Evolutionary conservation across 2,113 vertebrate species (phyloP).

Genomic region (Clarias gariepinus): DNA sequence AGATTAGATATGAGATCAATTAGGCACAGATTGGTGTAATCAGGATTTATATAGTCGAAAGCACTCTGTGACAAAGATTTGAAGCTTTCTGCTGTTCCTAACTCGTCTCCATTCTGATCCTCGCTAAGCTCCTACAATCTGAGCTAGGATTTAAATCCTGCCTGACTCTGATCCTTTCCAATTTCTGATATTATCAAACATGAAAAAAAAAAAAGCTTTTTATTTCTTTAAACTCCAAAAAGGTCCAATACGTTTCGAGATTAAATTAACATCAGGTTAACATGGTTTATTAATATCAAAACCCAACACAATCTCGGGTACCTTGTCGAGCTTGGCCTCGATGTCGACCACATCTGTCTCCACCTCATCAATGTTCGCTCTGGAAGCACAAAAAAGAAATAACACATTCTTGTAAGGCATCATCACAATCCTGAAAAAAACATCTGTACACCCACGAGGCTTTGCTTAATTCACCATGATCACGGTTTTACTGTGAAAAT

Average conservation of each 20-base stretch:
- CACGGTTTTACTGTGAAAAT: not conserved
- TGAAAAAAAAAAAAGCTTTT: not conserved
- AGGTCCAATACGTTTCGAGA: not conserved
- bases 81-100: constrained; percentile 1
- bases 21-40: not conserved
- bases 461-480: not conserved
- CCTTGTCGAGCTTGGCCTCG: constrained; percentile 97
- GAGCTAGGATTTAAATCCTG: constrained; percentile 14
- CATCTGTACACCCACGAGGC: not conserved
- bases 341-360: constrained; percentile 96
- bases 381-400: constrained; percentile 65
- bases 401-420: constrained; percentile 40
- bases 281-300: not conserved
- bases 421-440: constrained; percentile 38
- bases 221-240: constrained; percentile 2
- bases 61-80: not conserved
- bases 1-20: not conserved
- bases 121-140: constrained; percentile 18
- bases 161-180: not conserved
- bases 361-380: constrained; percentile 94
- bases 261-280: not conserved
- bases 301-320: constrained; percentile 57
- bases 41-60: not conserved
- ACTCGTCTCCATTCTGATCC: constrained; percentile 1
- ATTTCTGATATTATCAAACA: constrained; percentile 4